Percentiles rank a stretch among this genome's conserved stretches.
Evolutionary conservation across 2,888 invertebrate species (phyloP).

Genomic region (Limnephilus rhombicus): DNA sequence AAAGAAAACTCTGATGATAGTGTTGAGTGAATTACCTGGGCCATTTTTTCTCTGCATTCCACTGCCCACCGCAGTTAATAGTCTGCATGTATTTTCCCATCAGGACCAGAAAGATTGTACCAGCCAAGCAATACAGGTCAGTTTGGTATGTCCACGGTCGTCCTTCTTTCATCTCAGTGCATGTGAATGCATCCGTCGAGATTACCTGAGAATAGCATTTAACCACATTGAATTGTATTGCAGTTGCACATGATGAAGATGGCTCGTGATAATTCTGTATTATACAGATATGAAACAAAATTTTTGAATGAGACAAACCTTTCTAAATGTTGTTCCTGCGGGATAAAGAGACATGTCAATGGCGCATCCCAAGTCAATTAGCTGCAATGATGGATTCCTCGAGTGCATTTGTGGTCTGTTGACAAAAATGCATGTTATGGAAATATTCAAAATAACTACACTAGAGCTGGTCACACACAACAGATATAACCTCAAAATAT

Average conservation of each 20-base stretch:
- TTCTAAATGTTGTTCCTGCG: slow-evolving; percentile 85
- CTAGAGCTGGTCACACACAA: neutral
- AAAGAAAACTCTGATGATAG: too few species aligned
- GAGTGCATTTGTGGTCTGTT: slow-evolving; percentile 81
- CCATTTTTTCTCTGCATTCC: slow-evolving; percentile 85
- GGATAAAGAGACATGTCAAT: slow-evolving; percentile 95
- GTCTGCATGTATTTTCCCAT: slow-evolving; percentile 95
- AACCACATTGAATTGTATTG: neutral
- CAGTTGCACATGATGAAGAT: neutral
- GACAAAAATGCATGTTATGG: slow-evolving; percentile 5
- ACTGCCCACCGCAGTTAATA: slow-evolving; percentile 79
- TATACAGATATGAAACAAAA: neutral
- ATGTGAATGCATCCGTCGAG: slow-evolving; percentile 87
- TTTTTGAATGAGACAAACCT: slow-evolving; percentile 70
- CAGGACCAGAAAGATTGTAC: slow-evolving; percentile 90
- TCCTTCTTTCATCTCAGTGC: slow-evolving; percentile 94
- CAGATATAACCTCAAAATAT: too few species aligned
- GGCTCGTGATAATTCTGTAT: neutral
- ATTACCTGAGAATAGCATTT: slow-evolving; percentile 76
- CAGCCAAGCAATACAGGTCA: slow-evolving; percentile 93
- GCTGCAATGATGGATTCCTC: slow-evolving; percentile 83
- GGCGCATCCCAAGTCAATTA: slow-evolving; percentile 96
- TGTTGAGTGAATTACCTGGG: slow-evolving; percentile 77
- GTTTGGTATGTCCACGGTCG: slow-evolving; percentile 97
- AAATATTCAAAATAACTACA: neutral